Base-by-base conservation (phyloP, 2,888 invertebrate genomes). In the Cabera pusaria region DNA sequence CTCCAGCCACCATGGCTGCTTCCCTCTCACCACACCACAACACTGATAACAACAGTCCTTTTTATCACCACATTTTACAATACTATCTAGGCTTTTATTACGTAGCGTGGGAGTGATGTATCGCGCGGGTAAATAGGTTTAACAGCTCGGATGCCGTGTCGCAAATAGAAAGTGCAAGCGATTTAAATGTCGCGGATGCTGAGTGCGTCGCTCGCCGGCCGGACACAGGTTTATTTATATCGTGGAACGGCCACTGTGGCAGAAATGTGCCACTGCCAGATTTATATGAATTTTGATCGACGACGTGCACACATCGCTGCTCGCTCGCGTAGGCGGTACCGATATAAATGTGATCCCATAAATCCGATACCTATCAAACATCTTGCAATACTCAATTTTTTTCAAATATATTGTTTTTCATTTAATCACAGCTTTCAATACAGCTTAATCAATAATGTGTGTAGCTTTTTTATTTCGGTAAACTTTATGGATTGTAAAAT, bases 131-230 rank as follows among this genome's bases (percentile, higher is more conserved):
- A 20, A 2, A 44, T 39, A 18, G 40, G 31, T 26, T 40, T 28
- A 44, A 56, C 56, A 64, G 64, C 65, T 59, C 65, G 59, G 62
- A 59, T 59, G 57, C 50, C 41, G 48, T 55, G 56, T 75, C 74
- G 59, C 58, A 84, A 85, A 85, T 84, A 84, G 83, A 79, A 75
- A 78, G 71, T 82, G 83, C 81, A 83, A 52, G 64, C 64, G 67
- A 58, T 79, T 67, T 73, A 83, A 83, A 85, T 82, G 83, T 81
- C 82, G 73, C 70, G 68, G 59, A 59, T 66, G 44, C 52, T 56
- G 50, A 48, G 55, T 41, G 31, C 17, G 46, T 38, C 39, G 34
- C 39, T 44, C 52, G 52, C 53, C 42, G 57, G 58, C 47, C 58
- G 54, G 56, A 59, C 57, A 52, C 55, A 33, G 41, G 68, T 68